phyloP scores from a whole-genome alignment of 2,888 invertebrate genomes.

The Ormyrus labotus region DNA sequence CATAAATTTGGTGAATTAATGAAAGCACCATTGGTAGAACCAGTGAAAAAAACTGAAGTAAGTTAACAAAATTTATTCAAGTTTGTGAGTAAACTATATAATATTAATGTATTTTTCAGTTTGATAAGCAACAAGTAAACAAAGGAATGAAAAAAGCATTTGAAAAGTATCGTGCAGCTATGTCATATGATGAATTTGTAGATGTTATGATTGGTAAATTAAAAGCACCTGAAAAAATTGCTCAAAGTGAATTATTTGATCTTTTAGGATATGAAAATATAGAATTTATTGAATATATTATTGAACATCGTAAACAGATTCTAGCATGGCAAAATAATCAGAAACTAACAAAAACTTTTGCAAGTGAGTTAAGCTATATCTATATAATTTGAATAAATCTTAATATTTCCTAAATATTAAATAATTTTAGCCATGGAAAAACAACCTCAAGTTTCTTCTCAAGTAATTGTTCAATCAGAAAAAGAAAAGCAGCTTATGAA shows the following conservation, averaged over 20 bases:
- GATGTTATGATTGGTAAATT: slow-evolving; percentile 80
- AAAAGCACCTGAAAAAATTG: slow-evolving; percentile 77
- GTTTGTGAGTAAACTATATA: background rate
- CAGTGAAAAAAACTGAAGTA: slow-evolving; percentile 61
- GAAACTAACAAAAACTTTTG: slow-evolving; percentile 68
- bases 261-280: slow-evolving; percentile 88
- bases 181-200: slow-evolving; percentile 80
- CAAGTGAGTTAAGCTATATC: slow-evolving; percentile 81
- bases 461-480: slow-evolving; percentile 90
- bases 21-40: slow-evolving; percentile 56
- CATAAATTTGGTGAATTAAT: slow-evolving; percentile 65
- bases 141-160: slow-evolving; percentile 78
- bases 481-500: slow-evolving; percentile 88
- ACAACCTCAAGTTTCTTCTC: slow-evolving; percentile 84
- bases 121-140: slow-evolving; percentile 79
- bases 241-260: slow-evolving; percentile 92
- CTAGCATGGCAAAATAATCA: slow-evolving; percentile 58
- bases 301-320: slow-evolving; percentile 66
- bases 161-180: slow-evolving; percentile 73
- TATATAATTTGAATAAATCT: too few species aligned
- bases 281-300: slow-evolving; percentile 69
- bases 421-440: slow-evolving; percentile 69
- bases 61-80: slow-evolving; percentile 1
- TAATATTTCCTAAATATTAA: too few species aligned
- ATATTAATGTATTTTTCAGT: slow-evolving; percentile 72